phyloP scores from a whole-genome alignment of 2,113 vertebrate species.

The Leucoraja erinaceus region DNA sequence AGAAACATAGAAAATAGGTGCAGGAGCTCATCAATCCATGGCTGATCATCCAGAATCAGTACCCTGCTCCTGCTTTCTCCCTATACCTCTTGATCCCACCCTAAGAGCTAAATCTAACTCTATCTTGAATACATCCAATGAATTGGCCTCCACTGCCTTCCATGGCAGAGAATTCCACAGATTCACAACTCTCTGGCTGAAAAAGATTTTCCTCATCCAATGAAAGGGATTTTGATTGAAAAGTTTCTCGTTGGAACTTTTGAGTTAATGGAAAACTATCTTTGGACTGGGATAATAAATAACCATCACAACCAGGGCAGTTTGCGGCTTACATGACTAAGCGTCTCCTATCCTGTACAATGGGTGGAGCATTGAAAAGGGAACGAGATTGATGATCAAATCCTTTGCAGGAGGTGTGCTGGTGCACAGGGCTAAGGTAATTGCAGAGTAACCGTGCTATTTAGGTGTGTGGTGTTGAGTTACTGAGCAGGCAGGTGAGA shows the following conservation, averaged over 20 bases:
- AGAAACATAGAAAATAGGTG: no score
- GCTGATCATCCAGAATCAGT: no score
- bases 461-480: slow-evolving; percentile 49
- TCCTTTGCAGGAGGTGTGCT: slow-evolving; percentile 41
- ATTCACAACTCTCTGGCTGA: no score
- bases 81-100: no score
- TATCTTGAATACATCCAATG: no score
- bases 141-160: no score
- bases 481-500: slow-evolving; percentile 46
- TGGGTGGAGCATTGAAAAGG: slow-evolving; percentile 50
- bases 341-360: slow-evolving; percentile 43
- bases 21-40: no score
- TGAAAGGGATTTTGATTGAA: not conserved
- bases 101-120: no score
- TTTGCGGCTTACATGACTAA: slow-evolving; percentile 46
- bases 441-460: slow-evolving; percentile 42
- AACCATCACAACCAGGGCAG: slow-evolving; percentile 47
- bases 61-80: no score
- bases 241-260: not conserved
- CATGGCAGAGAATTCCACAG: no score
- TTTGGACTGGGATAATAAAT: slow-evolving; percentile 8
- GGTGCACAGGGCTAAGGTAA: slow-evolving; percentile 47
- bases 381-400: slow-evolving; percentile 47
- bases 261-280: slow-evolving; percentile 15
- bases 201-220: not conserved